A percentile compares a stretch with the other conserved stretches of the same genome.
phyloP scores from a whole-genome alignment of 2,888 invertebrate genomes.

The Luffia ferchaultella region DNA sequence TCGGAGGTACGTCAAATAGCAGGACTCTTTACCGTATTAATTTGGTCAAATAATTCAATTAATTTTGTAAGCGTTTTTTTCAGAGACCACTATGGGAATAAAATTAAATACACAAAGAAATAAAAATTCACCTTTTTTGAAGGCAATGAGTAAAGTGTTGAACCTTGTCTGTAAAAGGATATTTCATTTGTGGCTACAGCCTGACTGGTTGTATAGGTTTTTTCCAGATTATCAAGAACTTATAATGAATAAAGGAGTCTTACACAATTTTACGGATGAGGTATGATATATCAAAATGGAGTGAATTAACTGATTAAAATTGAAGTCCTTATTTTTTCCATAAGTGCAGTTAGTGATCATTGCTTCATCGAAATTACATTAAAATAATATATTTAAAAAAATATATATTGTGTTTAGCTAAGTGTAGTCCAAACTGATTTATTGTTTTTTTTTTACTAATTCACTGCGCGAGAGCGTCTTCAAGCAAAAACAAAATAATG shows the following conservation, averaged over 20 bases:
- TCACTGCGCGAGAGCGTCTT: too few relatives aligned
- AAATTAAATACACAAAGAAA: conserved; percentile 43
- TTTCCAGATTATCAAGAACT: conserved; percentile 58
- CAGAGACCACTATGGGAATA: conserved; percentile 50
- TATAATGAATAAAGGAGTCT: conserved; percentile 45
- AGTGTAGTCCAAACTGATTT: too few relatives aligned
- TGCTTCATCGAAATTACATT: too few relatives aligned
- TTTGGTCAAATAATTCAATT: background rate
- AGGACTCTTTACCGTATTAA: too few relatives aligned
- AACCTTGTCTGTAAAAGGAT: conserved; percentile 40
- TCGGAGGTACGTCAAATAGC: conserved; percentile 68
- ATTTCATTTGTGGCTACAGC: conserved; percentile 53
- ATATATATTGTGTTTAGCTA: too few relatives aligned
- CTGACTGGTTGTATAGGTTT: conserved; percentile 64
- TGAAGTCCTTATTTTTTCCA: too few relatives aligned
- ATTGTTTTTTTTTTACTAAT: too few relatives aligned
- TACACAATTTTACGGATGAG: conserved; percentile 67
- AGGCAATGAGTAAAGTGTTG: conserved; percentile 27
- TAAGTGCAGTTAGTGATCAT: too few relatives aligned
- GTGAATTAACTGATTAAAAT: too few relatives aligned
- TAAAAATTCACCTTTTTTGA: conserved; percentile 34
- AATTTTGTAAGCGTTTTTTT: conserved; percentile 1
- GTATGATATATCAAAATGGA: conserved; percentile 23
- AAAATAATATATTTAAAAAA: too few relatives aligned
- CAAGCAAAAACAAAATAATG: too few relatives aligned